phyloP scores from a whole-genome alignment of 2,797 vertebrate species.

The Momotus momota region DNA sequence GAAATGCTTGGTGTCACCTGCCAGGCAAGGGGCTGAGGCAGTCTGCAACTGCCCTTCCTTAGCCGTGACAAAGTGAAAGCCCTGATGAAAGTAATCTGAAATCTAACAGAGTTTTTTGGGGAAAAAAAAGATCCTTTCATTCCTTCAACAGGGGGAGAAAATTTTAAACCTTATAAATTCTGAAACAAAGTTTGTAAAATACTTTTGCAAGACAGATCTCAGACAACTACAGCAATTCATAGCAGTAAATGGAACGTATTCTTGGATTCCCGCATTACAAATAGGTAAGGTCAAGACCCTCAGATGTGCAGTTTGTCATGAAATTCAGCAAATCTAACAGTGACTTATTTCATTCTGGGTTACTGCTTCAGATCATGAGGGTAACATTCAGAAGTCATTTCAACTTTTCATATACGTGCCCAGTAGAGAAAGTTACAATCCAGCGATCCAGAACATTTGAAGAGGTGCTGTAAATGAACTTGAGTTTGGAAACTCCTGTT shows the following conservation, averaged over 20 bases:
- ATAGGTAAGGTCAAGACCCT: conserved; percentile 11
- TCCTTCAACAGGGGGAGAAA: not conserved
- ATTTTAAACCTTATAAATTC: conserved; percentile 9
- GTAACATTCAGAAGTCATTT: conserved; percentile 11
- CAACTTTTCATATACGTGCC: conserved; percentile 4
- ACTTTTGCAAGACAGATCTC: not conserved
- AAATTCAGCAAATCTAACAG: conserved; percentile 23
- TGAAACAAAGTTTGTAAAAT: not conserved
- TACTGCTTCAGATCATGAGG: not conserved
- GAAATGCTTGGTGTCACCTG: not conserved
- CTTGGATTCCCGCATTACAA: not conserved
- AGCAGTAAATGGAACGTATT: conserved; percentile 9
- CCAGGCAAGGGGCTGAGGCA: not conserved
- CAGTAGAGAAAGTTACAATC: conserved; percentile 16
- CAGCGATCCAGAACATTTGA: conserved; percentile 33
- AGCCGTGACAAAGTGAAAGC: not conserved
- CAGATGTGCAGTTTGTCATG: conserved; percentile 1
- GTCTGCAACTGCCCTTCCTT: not conserved
- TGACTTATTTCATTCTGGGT: conserved; percentile 46
- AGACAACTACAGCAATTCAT: conserved; percentile 19
- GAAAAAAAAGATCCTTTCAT: not conserved
- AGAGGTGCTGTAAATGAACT: not conserved
- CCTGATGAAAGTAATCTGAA: not conserved
- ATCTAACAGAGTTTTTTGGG: not conserved
- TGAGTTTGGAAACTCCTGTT: conserved; percentile 14